Conservation (phyloP, 2,888 invertebrate species). For the Drosophila imparisetae region DNA sequence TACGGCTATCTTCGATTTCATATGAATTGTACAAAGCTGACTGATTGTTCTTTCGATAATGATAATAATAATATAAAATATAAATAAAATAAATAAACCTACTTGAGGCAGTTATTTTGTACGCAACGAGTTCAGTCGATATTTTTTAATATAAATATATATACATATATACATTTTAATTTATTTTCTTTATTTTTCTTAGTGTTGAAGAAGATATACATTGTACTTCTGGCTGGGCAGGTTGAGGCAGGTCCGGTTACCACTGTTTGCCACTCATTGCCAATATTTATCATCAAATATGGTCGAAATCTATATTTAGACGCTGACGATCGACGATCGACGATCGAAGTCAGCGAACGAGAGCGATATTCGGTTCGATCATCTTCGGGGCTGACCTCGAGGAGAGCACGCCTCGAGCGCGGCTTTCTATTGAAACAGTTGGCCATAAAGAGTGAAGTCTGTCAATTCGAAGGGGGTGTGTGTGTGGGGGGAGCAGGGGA, state of each 20-base stretch:
- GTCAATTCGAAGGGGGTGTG: neutral
- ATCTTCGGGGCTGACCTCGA: slow-evolving; percentile 61
- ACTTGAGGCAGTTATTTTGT: neutral
- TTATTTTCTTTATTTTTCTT: neutral
- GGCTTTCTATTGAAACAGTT: slow-evolving; percentile 79
- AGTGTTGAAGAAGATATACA: slow-evolving; percentile 4
- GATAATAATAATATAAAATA: neutral
- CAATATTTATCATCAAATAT: slow-evolving; percentile 81
- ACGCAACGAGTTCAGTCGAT: neutral
- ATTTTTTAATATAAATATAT: too few relatives aligned
- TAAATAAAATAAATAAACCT: neutral
- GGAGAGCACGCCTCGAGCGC: slow-evolving; percentile 47
- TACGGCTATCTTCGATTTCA: neutral
- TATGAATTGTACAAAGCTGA: neutral
- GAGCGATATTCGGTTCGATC: slow-evolving; percentile 20
- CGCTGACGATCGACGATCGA: slow-evolving; percentile 62
- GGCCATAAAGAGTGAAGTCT: slow-evolving; percentile 39
- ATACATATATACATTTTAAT: too few relatives aligned
- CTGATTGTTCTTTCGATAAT: neutral
- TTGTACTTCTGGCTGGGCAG: slow-evolving; percentile 41
- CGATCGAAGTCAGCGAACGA: slow-evolving; percentile 8
- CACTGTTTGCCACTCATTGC: slow-evolving; percentile 64
- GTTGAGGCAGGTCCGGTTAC: slow-evolving; percentile 73
- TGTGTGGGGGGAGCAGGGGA: neutral
- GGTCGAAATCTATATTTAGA: slow-evolving; percentile 81